Evolutionary conservation across 2,113 vertebrate genomes (phyloP).

Genomic region (Anser brachyrhynchus): DNA sequence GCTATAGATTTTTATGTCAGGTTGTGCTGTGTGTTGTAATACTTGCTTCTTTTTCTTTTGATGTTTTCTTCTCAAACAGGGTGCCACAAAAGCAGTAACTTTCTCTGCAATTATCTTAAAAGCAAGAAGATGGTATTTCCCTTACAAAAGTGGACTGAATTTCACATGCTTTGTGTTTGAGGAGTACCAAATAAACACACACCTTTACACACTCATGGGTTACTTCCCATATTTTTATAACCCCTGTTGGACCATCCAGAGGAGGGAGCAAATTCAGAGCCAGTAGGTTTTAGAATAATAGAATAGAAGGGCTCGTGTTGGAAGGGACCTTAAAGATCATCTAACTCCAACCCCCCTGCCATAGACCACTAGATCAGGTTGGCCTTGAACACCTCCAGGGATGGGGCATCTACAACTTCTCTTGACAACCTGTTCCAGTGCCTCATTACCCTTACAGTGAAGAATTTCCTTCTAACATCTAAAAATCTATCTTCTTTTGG

Average conservation of each 20-base stretch:
- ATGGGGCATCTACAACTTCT: too few species aligned
- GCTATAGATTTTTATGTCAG: constrained; percentile 41
- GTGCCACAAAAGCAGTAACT: not conserved
- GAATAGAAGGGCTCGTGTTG: too few species aligned
- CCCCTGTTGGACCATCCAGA: not conserved
- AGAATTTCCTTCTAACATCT: too few species aligned
- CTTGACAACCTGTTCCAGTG: too few species aligned
- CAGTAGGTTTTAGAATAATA: not conserved
- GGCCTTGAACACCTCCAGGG: too few species aligned
- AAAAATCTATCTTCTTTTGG: too few species aligned
- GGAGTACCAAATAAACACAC: not conserved
- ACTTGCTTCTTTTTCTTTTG: not conserved
- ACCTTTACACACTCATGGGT: not conserved
- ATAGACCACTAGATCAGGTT: too few species aligned
- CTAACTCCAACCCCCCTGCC: too few species aligned
- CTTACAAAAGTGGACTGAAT: not conserved
- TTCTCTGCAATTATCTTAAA: not conserved
- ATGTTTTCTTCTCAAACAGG: not conserved
- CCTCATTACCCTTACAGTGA: too few species aligned
- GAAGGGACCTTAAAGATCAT: too few species aligned
- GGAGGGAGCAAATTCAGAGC: not conserved
- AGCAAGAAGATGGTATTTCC: not conserved
- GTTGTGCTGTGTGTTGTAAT: constrained; percentile 10
- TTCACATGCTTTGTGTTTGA: not conserved
- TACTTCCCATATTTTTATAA: not conserved